Base-by-base conservation (phyloP, 2,888 invertebrate species). In the Drosophila nigricruria region DNA sequence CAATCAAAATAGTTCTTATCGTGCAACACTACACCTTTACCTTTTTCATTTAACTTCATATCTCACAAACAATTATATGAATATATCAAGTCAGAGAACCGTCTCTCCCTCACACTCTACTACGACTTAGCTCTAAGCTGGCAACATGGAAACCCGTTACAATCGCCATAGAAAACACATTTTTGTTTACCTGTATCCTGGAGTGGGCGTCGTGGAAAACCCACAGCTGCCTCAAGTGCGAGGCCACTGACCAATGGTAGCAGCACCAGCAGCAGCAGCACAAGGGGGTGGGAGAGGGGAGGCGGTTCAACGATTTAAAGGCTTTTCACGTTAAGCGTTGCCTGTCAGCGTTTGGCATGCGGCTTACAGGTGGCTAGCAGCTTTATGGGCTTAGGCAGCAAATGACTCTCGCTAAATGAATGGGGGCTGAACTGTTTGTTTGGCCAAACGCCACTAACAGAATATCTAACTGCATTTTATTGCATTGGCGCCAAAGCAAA, bases 271-370 rank as follows among this genome's bases (percentile, higher is more conserved):
- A 59, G 25, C 49, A 59, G n/a, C 30, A 30, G 45, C n/a, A 63
- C 10, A 1, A 1, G 6, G 32, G 12, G 4, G 2, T 5, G 6
- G 16, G 16, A 0, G 16, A 1, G 8, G n/a, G 12, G 34, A 3
- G 70, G 73, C 72, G 86, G 80, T 34, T 34, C 34, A 52, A 4
- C 52, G 52, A 52, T 85, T 86, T 85, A 86, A 74, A 64, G 85
- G 88, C 83, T 86, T 86, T 86, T 70, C 76, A 62, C 76, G 78
- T 74, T 86, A 86, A 86, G 85, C 86, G 83, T 57, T 73, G 75
- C 73, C 80, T 86, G 85, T 86, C 88, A 88, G 80, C 85, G 83
- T 78, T 87, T 86, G 87, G 85, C 83, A 86, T 81, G 76, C 80
- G 79, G 85, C 87, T 86, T 87, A 87, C 87, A 85, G 80, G 83